These are phyloP conservation scores for Pocillopora grandis DNA, from an alignment of 92 coral and sea anemone genomes.

Conservation along the genomic window DNA sequence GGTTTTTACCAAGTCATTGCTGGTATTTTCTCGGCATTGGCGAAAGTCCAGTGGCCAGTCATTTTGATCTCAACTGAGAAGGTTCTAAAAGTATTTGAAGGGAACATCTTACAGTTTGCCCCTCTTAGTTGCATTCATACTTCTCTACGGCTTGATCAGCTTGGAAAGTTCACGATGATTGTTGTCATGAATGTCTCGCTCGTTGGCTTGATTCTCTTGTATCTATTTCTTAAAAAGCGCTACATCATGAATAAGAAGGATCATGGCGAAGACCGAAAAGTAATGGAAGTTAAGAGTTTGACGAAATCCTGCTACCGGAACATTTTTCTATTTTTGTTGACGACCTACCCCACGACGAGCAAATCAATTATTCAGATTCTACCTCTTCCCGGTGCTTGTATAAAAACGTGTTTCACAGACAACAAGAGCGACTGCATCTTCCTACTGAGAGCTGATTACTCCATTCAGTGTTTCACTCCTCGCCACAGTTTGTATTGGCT, in stretches of 20 bases:
- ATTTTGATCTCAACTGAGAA: constrained; percentile 32
- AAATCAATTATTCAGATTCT: background rate
- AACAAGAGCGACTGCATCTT: background rate
- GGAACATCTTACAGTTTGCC: constrained; percentile 42
- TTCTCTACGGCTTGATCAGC: constrained; percentile 16
- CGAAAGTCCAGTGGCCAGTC: constrained; percentile 38
- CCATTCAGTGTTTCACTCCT: background rate
- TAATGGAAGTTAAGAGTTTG: background rate
- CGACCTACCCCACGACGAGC: background rate
- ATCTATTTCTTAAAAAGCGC: constrained; percentile 7
- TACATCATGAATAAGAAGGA: background rate
- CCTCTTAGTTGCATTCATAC: constrained; percentile 39
- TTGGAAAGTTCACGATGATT: constrained; percentile 20
- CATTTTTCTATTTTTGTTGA: background rate
- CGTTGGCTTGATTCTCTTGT: constrained; percentile 9
- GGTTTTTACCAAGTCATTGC: constrained; percentile 51
- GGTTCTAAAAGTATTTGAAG: constrained; percentile 26
- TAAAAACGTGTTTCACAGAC: background rate
- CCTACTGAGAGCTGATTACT: background rate
- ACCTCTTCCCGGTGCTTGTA: background rate
- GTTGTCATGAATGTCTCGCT: constrained; percentile 10
- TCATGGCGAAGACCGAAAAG: background rate
- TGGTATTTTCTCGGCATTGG: constrained; percentile 41
- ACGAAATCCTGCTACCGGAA: constrained; percentile 43
- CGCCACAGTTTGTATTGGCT: background rate